Conservation (phyloP, 2,888 invertebrate species). For the Apodemia mormo region DNA sequence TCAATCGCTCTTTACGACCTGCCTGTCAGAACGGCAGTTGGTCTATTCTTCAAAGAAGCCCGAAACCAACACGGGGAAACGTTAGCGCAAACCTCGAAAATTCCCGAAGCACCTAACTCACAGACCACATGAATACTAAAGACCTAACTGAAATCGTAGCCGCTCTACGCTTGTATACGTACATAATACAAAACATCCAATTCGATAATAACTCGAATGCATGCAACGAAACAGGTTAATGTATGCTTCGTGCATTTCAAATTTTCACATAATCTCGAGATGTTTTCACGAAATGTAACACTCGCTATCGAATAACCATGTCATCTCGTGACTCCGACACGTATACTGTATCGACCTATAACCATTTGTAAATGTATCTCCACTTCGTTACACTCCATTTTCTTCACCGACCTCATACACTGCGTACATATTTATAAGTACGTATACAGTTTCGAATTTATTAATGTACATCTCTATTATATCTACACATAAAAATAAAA, state of each 20-base stretch:
- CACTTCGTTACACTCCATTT: constrained; percentile 15
- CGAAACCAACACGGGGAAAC: too few species aligned
- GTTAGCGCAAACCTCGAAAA: too few species aligned
- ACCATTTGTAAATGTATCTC: constrained; percentile 13
- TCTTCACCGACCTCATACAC: constrained; percentile 7
- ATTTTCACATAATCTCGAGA: constrained; percentile 5
- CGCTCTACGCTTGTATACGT: too few species aligned
- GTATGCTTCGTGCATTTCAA: not conserved
- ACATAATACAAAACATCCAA: not conserved
- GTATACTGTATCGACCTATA: constrained; percentile 6
- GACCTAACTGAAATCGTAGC: too few species aligned
- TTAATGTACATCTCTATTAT: not conserved
- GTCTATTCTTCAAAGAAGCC: too few species aligned
- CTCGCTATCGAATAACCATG: constrained; percentile 6
- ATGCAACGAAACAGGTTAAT: not conserved
- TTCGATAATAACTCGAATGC: not conserved
- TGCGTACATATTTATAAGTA: not conserved
- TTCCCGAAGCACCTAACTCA: too few species aligned
- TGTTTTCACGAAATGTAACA: constrained; percentile 8
- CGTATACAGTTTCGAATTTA: not conserved
- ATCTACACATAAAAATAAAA: too few species aligned
- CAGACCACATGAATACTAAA: too few species aligned
- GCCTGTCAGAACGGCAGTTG: too few species aligned
- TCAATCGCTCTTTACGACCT: too few species aligned
- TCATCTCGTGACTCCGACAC: constrained; percentile 6